These are phyloP conservation scores for Nymphalis io DNA, from an alignment of 1,140 invertebrate species.

Conservation along the genomic window DNA sequence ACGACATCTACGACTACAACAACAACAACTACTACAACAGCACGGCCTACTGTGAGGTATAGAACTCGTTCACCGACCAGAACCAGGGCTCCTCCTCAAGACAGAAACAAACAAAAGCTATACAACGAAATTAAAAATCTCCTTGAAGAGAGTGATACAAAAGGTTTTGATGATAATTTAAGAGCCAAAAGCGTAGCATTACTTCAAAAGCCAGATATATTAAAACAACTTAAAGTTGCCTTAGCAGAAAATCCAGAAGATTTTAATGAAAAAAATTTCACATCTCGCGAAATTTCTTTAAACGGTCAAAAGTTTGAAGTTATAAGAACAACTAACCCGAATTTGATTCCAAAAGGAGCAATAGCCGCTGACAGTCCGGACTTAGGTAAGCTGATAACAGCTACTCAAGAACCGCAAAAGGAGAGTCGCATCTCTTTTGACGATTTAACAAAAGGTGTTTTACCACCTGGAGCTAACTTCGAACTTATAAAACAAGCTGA, in stretches of 20 bases:
- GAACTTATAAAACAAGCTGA: constrained; percentile 88
- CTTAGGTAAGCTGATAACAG: constrained; percentile 68
- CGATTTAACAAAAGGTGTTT: constrained; percentile 87
- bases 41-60: constrained; percentile 59
- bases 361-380: constrained; percentile 71
- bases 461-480: constrained; percentile 88
- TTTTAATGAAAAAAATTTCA: constrained; percentile 85
- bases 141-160: constrained; percentile 75
- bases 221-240: constrained; percentile 87
- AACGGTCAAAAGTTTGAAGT: constrained; percentile 89
- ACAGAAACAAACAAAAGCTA: constrained; percentile 77
- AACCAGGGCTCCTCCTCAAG: constrained; percentile 71
- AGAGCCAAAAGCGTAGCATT: constrained; percentile 70
- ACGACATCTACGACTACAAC: constrained; percentile 73
- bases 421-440: constrained; percentile 82
- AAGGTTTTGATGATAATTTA: constrained; percentile 71
- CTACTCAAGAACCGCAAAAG: constrained; percentile 66
- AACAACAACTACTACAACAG: constrained; percentile 67
- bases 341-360: constrained; percentile 81
- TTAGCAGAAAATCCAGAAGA: constrained; percentile 84
- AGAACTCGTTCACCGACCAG: constrained; percentile 71
- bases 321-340: constrained; percentile 84
- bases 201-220: constrained; percentile 80
- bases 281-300: constrained; percentile 86
- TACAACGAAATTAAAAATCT: constrained; percentile 79